Base-by-base conservation (phyloP, 1,140 invertebrate species). In the Lerema accius region DNA sequence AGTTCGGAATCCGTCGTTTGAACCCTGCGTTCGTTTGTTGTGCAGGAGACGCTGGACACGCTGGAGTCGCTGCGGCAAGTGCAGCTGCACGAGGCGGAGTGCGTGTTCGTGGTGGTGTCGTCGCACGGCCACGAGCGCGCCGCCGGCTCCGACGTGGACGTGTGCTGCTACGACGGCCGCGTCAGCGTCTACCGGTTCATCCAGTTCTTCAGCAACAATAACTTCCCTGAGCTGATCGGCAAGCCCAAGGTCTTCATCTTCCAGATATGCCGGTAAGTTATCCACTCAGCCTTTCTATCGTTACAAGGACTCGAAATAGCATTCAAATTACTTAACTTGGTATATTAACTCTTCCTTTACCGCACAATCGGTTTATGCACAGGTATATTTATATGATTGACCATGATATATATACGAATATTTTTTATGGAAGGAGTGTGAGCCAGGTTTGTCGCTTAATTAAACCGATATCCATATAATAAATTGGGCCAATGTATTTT, bases 181-280 rank as follows among this genome's bases (percentile, higher is more conserved):
- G 51, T 92, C 10, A 69, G 83, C 49, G 80, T 89, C 28, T 67
- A 76, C 10, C 89, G 92, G 15, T 92, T 96, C 43, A 75, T 94
- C 0, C 76, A 93, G 6, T 89, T 91, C 65, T 96, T 97, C 73
- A 93, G 92, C 40, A 92, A 94, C 56, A 71, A 84, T 9, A 92
- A 92, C 48, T 94, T 94, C 74, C 91, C 92, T 0, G 51, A 85
- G 55, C 86, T 97, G 23, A 72, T 82, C 0, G 90, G 91, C 37
- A 95, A 96, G 74, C 96, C 96, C 39, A 97, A 97, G 87, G 92
- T 96, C 64, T 95, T 96, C 69, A 93, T 97, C 32, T 95, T 96
- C 74, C 95, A 96, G 81, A 92, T 93, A 40, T 96, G 95, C 83
- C 92, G 95, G 92, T 93, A 67, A n/a, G n/a, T n/a, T n/a, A n/a